These are phyloP conservation scores for Plutomurus gul DNA, from an alignment of 1,140 invertebrate species.

Conservation along the genomic window DNA sequence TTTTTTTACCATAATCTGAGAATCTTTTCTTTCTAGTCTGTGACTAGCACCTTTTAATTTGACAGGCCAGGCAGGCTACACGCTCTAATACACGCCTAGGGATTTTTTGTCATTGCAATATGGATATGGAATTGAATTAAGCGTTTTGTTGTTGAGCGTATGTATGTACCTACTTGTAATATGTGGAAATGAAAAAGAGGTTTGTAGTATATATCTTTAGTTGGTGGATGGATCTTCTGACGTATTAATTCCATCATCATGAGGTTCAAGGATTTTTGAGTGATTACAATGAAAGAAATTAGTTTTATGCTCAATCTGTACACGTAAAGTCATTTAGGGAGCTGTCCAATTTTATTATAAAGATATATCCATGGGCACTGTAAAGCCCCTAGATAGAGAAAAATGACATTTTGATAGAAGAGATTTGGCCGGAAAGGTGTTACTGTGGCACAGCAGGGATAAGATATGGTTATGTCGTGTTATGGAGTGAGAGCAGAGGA, in stretches of 20 bases:
- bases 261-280: neutral
- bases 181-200: too few species aligned
- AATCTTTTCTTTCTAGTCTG: too few species aligned
- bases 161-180: too few species aligned
- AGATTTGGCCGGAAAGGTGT: conserved; percentile 1
- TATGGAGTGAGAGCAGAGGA: neutral
- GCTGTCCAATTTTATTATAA: neutral
- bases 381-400: neutral
- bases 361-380: neutral
- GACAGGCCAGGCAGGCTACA: too few species aligned
- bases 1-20: too few species aligned
- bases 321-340: neutral
- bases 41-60: too few species aligned
- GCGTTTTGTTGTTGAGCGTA: too few species aligned
- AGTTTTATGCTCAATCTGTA: neutral
- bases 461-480: neutral
- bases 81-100: too few species aligned
- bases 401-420: conserved; percentile 11
- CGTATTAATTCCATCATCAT: neutral
- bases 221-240: neutral
- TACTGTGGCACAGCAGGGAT: neutral
- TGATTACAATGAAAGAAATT: neutral
- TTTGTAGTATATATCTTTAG: too few species aligned
- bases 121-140: too few species aligned
- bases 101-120: too few species aligned